Conservation (phyloP, 2,113 vertebrate genomes). For the Pelecanus crispus region DNA sequence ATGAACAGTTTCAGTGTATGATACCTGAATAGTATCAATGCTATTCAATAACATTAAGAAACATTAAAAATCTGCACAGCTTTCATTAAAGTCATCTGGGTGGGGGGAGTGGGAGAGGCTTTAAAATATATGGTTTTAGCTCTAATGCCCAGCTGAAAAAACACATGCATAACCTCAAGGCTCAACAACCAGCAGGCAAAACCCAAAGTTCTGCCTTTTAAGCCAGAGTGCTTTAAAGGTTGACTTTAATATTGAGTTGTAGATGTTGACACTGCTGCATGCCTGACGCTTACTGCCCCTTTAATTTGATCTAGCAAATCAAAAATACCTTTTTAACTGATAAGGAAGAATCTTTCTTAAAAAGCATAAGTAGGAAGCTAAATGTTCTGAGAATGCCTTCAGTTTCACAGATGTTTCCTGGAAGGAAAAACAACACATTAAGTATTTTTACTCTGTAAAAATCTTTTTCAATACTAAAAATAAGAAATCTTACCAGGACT, state of each 20-base stretch:
- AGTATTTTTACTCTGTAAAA: not conserved
- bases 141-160: not conserved
- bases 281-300: not conserved
- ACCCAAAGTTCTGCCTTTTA: not conserved
- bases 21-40: not conserved
- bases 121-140: not conserved
- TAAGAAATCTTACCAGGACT: conserved; percentile 79
- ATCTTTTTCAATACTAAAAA: not conserved
- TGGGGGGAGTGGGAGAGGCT: too few relatives aligned
- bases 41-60: not conserved
- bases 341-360: conserved; percentile 97
- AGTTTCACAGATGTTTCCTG: conserved; percentile 94
- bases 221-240: not conserved
- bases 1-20: not conserved
- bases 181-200: not conserved
- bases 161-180: not conserved
- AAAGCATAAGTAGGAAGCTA: conserved; percentile 86
- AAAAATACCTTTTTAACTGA: conserved; percentile 92
- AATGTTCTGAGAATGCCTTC: conserved; percentile 86
- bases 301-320: not conserved
- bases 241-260: not conserved
- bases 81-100: not conserved
- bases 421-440: conserved; percentile 7
- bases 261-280: not conserved
- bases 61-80: not conserved